Evolutionary conservation across 1,140 invertebrate species (phyloP).

Genomic region (Sycobia sp.): DNA sequence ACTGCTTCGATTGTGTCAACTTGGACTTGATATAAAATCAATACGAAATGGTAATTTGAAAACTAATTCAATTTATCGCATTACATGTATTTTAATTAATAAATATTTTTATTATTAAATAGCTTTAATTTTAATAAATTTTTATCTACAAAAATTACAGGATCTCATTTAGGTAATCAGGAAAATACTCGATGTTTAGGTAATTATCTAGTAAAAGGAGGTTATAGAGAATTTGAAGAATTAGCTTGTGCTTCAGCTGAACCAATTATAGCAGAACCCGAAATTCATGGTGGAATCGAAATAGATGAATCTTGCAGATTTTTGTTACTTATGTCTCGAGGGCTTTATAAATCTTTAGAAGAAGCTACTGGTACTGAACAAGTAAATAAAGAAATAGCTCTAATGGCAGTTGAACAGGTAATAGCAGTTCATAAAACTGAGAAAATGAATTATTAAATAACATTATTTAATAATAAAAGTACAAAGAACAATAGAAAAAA

Average conservation of each 20-base stretch:
- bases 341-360: slow-evolving; percentile 82
- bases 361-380: slow-evolving; percentile 80
- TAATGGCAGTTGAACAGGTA: slow-evolving; percentile 79
- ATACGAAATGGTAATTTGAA: slow-evolving; percentile 70
- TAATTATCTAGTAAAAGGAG: slow-evolving; percentile 87
- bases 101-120: slow-evolving; percentile 9
- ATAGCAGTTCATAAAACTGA: no score
- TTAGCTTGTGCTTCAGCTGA: slow-evolving; percentile 71
- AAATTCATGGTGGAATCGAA: slow-evolving; percentile 79
- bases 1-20: slow-evolving; percentile 71
- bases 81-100: background rate
- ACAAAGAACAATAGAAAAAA: no score
- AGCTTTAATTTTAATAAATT: slow-evolving; percentile 9
- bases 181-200: slow-evolving; percentile 81
- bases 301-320: slow-evolving; percentile 83
- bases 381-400: slow-evolving; percentile 79
- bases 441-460: no score
- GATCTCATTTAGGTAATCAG: slow-evolving; percentile 72
- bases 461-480: no score
- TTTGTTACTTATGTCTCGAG: slow-evolving; percentile 83
- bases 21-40: slow-evolving; percentile 72
- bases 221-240: slow-evolving; percentile 82
- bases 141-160: slow-evolving; percentile 46
- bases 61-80: no score
- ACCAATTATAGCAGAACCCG: slow-evolving; percentile 82